Conservation (phyloP, 2,797 vertebrate genomes). For the Lindbergichthys nudifrons region DNA sequence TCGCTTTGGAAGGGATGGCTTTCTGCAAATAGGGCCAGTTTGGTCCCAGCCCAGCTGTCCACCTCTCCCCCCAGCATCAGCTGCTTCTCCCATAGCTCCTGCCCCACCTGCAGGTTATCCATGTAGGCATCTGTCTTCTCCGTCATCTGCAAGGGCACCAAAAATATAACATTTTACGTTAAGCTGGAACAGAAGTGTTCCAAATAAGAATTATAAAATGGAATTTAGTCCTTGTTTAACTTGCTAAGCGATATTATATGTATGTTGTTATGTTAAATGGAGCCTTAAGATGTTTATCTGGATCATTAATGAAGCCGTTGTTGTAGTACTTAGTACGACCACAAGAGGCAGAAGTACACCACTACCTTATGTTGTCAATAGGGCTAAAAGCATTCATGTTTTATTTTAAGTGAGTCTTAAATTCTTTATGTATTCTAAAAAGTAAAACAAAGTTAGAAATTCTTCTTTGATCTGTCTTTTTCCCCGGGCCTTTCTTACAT, state of each 20-base stretch:
- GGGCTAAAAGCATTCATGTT: no score
- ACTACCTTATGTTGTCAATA: no score
- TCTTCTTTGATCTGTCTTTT: not conserved
- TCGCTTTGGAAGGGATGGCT: slow-evolving; percentile 82
- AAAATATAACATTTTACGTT: not conserved
- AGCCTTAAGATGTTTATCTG: no score
- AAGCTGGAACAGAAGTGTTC: no score
- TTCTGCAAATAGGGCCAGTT: slow-evolving; percentile 82
- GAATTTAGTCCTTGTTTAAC: no score
- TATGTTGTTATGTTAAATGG: not conserved
- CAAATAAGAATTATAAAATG: not conserved
- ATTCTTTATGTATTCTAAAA: no score
- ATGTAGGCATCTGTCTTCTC: slow-evolving; percentile 91
- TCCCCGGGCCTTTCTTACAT: slow-evolving; percentile 82
- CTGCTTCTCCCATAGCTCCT: slow-evolving; percentile 95
- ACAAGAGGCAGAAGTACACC: no score
- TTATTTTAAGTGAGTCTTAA: no score
- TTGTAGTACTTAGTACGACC: no score
- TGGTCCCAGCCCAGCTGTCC: slow-evolving; percentile 85
- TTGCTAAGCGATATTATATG: no score
- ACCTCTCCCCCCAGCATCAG: slow-evolving; percentile 85
- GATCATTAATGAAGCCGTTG: no score
- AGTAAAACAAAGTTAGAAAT: not conserved
- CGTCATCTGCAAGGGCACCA: slow-evolving; percentile 83
- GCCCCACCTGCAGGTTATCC: slow-evolving; percentile 89